phyloP scores from a whole-genome alignment of 2,888 invertebrate genomes.

The Thera obeliscata region DNA sequence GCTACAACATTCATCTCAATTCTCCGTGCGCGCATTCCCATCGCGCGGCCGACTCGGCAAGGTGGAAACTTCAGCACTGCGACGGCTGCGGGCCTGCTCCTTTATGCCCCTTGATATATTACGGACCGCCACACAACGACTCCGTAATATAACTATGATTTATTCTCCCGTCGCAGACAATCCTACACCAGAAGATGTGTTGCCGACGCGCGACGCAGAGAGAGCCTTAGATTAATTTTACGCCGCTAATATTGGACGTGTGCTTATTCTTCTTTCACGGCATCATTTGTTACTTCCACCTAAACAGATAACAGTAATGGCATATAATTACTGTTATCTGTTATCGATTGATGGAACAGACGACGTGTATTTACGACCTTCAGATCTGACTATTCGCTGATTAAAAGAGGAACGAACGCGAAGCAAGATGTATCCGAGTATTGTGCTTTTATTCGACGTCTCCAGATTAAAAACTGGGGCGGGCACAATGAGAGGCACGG shows the following conservation, averaged over 20 bases:
- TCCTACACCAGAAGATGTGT: constrained; percentile 62
- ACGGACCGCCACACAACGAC: constrained; percentile 63
- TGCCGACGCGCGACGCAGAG: constrained; percentile 52
- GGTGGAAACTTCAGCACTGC: constrained; percentile 47
- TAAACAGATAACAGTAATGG: constrained; percentile 38
- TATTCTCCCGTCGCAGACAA: constrained; percentile 63
- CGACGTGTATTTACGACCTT: constrained; percentile 42
- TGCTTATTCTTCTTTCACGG: constrained; percentile 56
- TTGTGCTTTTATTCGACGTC: constrained; percentile 78
- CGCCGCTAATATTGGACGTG: constrained; percentile 58
- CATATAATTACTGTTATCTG: constrained; percentile 20
- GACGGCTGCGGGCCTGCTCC: constrained; percentile 53
- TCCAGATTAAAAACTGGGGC: constrained; percentile 80
- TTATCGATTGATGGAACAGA: constrained; percentile 20
- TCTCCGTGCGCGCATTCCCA: constrained; percentile 47
- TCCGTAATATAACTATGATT: constrained; percentile 73
- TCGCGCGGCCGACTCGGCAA: constrained; percentile 45
- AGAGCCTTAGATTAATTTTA: constrained; percentile 63
- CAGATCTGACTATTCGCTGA: constrained; percentile 59
- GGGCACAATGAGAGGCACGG: constrained; percentile 69
- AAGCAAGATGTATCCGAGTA: constrained; percentile 70
- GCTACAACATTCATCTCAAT: constrained; percentile 58
- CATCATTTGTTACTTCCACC: constrained; percentile 51
- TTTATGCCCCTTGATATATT: constrained; percentile 72
- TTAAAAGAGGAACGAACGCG: constrained; percentile 70